phyloP scores from a whole-genome alignment of 2,797 vertebrate genomes.

The Gallinago nigripennis region DNA sequence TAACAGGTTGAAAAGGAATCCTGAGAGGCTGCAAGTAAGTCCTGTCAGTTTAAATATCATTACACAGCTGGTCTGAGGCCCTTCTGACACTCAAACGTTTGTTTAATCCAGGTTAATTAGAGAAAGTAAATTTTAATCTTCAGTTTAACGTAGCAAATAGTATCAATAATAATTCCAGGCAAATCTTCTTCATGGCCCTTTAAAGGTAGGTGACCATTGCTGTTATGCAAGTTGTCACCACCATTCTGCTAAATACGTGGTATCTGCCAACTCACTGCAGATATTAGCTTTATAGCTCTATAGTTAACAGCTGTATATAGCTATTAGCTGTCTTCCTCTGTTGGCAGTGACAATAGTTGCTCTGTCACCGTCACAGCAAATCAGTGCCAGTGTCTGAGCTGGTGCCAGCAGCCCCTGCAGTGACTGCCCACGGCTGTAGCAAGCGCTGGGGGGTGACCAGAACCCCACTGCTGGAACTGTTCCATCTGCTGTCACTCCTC shows the following conservation, averaged over 20 bases:
- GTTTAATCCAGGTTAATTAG: not conserved
- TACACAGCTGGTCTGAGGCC: not conserved
- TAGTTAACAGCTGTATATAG: not conserved
- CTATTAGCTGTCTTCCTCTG: not conserved
- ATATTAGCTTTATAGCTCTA: not conserved
- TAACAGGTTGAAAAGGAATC: not conserved
- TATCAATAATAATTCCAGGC: not conserved
- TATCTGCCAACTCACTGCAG: not conserved
- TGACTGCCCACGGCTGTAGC: not conserved
- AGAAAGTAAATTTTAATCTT: not conserved
- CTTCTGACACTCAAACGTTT: not conserved
- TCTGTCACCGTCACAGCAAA: not conserved
- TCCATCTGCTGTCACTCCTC: not conserved
- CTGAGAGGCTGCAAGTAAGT: not conserved
- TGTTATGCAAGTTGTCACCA: not conserved
- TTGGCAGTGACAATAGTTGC: not conserved
- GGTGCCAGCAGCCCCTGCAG: not conserved
- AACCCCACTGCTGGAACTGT: too few species aligned
- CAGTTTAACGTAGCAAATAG: not conserved
- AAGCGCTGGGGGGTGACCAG: not conserved
- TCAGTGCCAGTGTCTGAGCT: not conserved
- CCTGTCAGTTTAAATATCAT: not conserved
- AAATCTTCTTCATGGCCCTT: not conserved
- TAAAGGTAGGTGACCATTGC: not conserved
- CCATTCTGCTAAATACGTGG: not conserved